Base-by-base conservation (phyloP, 2,888 invertebrate genomes). In the Xestia rhomboidea region DNA sequence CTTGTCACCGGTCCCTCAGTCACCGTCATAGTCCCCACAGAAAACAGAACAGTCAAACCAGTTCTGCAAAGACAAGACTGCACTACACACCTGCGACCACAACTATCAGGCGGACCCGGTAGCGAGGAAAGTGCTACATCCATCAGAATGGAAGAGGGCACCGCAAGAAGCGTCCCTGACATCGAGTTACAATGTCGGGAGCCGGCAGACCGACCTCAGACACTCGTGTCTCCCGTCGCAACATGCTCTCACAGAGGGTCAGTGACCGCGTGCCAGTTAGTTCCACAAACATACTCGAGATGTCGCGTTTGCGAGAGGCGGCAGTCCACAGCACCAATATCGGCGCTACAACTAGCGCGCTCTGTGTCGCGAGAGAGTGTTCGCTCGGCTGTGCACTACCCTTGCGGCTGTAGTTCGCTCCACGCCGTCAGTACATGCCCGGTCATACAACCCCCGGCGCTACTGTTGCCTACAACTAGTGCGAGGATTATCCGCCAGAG, bases 401-500 rank as follows among this genome's bases (percentile, higher is more conserved):
- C 97, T 84, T 97, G 97, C 90, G 97, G 97, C 75, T 97, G 97
- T 93, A 97, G 93, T 91, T 94, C 95, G 69, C 93, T 96, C 85
- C 96, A 95, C 90, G 94, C 97, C 86, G 95, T 97, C 92, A 95
- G 97, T 93, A 97, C 98, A 76, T 98, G 98, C 91, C 97, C 97
- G 85, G 97, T 97, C 85, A 97, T 97, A 89, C 97, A 97, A 92
- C 98, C 98, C 83, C 98, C 98, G 76, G 97, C 98, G 75, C 97
- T 98, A 86, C 96, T 98, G 87, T 97, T 98, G 82, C 98, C 98
- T 77, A 97, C 98, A 73, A 97, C 98, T 88, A 97, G 97, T 93
- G 97, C 97, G 88, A 97, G 98, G 93, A 99, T 99, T 93, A 98
- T 99, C 93, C 98, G 99, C 74, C 99, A 98, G 97, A 98, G 98